A percentile compares a stretch with the other conserved stretches of the same genome.
These are phyloP conservation scores for Linnaemya vulpina DNA, from an alignment of 2,888 invertebrate species.

Conservation along the genomic window DNA sequence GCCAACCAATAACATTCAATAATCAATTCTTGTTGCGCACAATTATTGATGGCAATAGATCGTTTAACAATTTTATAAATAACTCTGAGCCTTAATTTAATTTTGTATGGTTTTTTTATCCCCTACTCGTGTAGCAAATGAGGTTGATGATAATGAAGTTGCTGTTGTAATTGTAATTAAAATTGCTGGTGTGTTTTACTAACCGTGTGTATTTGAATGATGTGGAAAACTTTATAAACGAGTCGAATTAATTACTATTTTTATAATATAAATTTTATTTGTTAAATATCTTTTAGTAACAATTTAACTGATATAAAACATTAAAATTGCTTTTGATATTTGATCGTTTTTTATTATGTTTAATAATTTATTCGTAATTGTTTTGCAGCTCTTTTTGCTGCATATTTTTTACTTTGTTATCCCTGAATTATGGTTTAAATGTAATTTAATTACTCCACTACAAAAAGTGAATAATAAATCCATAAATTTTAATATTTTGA, in stretches of 20 bases:
- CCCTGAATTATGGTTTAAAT: conserved; percentile 43
- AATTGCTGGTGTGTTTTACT: conserved; percentile 46
- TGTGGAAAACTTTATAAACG: conserved; percentile 47
- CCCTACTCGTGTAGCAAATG: conserved; percentile 14
- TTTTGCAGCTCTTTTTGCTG: conserved; percentile 1
- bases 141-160: not conserved
- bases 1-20: conserved; percentile 15
- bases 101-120: too few species aligned
- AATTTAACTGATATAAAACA: conserved; percentile 44
- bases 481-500: conserved; percentile 43
- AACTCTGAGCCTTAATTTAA: conserved; percentile 30
- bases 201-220: conserved; percentile 16
- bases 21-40: conserved; percentile 6
- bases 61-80: conserved; percentile 52
- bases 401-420: conserved; percentile 25
- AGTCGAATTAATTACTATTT: conserved; percentile 64
- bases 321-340: conserved; percentile 32
- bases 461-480: conserved; percentile 29
- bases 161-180: conserved; percentile 20
- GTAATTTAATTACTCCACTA: conserved; percentile 45
- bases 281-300: conserved; percentile 8
- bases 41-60: conserved; percentile 54
- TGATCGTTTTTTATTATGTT: conserved; percentile 29
- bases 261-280: conserved; percentile 24
- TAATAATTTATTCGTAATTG: conserved; percentile 22